Evolutionary conservation across 2,888 invertebrate species (phyloP).

Genomic region (Fragum fragum): DNA sequence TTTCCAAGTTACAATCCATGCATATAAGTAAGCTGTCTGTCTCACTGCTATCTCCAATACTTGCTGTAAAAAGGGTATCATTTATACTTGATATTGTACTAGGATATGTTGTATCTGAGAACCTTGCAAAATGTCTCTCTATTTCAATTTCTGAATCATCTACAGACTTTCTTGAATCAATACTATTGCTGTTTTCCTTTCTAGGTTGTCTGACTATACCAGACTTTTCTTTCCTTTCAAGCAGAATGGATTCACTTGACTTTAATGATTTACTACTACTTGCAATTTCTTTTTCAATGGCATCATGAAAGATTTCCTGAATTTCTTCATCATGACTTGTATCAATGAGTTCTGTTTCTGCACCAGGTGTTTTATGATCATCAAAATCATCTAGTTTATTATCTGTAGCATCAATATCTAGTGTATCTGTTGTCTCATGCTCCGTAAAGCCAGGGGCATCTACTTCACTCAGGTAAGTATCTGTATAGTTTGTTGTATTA

Average conservation of each 20-base stretch:
- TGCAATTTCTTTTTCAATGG: not conserved
- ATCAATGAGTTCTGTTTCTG: not conserved
- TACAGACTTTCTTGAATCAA: not conserved
- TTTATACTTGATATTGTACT: constrained; percentile 44
- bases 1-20: constrained; percentile 44
- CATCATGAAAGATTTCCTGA: not conserved
- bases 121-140: constrained; percentile 14
- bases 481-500: not conserved
- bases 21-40: constrained; percentile 54
- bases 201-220: not conserved
- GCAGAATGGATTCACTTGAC: not conserved
- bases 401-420: not conserved
- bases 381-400: not conserved
- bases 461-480: not conserved
- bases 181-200: not conserved
- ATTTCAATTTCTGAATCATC: not conserved
- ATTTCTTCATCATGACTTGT: not conserved
- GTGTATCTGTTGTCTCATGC: not conserved
- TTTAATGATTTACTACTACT: not conserved
- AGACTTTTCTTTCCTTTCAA: not conserved
- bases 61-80: constrained; percentile 41
- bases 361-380: not conserved
- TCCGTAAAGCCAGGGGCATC: not conserved
- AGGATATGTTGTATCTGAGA: constrained; percentile 49
- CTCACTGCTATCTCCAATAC: constrained; percentile 47